A percentile compares a stretch with the other conserved stretches of the same genome.
Conservation (phyloP, 2,888 invertebrate species). For the Griposia aprilina region DNA sequence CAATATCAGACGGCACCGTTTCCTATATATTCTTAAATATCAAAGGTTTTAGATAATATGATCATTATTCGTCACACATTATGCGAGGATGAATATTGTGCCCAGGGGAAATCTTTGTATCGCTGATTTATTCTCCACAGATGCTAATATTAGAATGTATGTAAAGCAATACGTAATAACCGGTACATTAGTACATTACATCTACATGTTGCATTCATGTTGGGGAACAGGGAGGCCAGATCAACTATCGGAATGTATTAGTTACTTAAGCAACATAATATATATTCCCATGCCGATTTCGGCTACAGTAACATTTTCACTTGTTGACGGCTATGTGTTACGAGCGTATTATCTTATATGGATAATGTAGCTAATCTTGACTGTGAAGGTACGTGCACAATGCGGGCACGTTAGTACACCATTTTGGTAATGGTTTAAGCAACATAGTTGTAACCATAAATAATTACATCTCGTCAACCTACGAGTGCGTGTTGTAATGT, state of each 20-base stretch:
- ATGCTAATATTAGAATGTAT: slow-evolving; percentile 17
- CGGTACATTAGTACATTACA: not conserved
- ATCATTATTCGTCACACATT: slow-evolving; percentile 23
- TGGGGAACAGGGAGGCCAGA: not conserved
- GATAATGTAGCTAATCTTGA: not conserved
- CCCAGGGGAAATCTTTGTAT: slow-evolving; percentile 1
- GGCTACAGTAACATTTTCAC: not conserved
- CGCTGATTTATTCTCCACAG: slow-evolving; percentile 14
- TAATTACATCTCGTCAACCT: not conserved
- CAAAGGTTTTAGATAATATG: slow-evolving; percentile 1
- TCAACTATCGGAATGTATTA: not conserved
- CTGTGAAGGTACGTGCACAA: not conserved
- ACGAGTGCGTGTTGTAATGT: not conserved
- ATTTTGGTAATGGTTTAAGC: not conserved
- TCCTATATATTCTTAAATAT: not conserved
- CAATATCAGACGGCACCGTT: not conserved
- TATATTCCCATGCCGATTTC: not conserved
- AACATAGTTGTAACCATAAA: not conserved
- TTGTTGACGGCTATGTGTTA: not conserved
- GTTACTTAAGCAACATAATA: not conserved
- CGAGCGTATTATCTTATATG: not conserved
- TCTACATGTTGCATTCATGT: not conserved
- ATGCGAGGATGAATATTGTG: not conserved
- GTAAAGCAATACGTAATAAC: slow-evolving; percentile 14
- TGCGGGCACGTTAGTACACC: too few species aligned